Evolutionary conservation across 2,113 vertebrate species (phyloP).

Genomic region (Apteryx owenii): DNA sequence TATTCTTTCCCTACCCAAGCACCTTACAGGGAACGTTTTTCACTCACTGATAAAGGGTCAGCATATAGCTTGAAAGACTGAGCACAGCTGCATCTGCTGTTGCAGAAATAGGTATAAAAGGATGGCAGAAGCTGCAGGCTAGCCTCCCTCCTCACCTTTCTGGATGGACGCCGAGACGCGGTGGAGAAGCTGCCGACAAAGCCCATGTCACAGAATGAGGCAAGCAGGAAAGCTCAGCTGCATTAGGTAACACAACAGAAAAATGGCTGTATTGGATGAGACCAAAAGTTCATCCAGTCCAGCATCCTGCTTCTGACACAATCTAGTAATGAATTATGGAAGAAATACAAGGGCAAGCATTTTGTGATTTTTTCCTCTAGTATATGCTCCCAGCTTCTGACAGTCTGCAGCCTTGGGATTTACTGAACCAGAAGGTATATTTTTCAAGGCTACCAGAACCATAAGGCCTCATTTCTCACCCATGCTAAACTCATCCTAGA

Average conservation of each 20-base stretch:
- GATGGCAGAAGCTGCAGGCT: background rate
- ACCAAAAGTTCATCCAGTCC: background rate
- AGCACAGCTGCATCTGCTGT: background rate
- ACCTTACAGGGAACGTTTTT: background rate
- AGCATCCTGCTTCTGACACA: background rate
- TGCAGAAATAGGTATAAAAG: background rate
- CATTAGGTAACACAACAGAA: background rate
- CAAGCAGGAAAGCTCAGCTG: background rate
- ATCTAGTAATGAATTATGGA: background rate
- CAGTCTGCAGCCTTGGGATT: background rate
- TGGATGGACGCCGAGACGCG: fast-evolving
- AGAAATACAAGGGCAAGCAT: background rate
- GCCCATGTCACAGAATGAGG: fast-evolving
- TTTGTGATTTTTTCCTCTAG: fast-evolving
- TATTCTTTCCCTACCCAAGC: background rate
- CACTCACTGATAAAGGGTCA: background rate
- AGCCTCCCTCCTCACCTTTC: background rate
- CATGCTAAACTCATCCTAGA: background rate
- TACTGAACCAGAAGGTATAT: background rate
- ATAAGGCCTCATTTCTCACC: background rate
- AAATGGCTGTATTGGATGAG: background rate
- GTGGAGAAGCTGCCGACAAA: background rate
- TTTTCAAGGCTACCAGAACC: background rate
- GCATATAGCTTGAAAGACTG: background rate
- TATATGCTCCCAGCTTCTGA: background rate